Evolutionary conservation across 30 jellyfish, hydroid and myxozoan species (phyloP), one percentile per base, ranked within the genome.

Genomic region (Clytia hemisphaerica): DNA sequence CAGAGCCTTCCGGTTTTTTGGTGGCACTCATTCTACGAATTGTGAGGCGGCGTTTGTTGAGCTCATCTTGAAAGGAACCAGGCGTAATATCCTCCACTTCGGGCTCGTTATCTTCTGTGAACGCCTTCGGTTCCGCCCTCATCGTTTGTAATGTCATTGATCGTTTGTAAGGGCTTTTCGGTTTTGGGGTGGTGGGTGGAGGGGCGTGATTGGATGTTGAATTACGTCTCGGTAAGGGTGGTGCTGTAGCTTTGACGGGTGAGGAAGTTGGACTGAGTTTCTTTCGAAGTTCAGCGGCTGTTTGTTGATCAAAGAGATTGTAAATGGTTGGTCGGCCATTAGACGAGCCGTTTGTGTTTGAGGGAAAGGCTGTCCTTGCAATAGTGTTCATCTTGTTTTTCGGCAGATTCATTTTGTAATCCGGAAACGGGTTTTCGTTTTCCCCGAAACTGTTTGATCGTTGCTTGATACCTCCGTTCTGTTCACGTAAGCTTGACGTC

Each of bases 31-130:
- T 6, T 16, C 62, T 61, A 18, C 81, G 78, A 6, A 69, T 69
- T 4, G 22, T 4, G 37, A 62, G 36, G 48, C 96, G 58, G 53
- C 93, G 77, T 24, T 67, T 80, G 37, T 86, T 94, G 57, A 86
- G 64, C 28, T 77, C 83, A 22, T 67, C 94, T 47, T 69, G 59
- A 61, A 86, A 86, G 1, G 94, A 78, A 18, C 96, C 96, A 4
- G 96, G 96, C 14, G 44, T 32, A n/a, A n/a, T n/a, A n/a, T n/a
- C n/a, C n/a, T 92, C 96, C 5, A 35, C 82, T 21, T 84, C 94
- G 73, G 93, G 77, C 12, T 79, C 94, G 45, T 86, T 84, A 58
- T 85, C 95, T 1, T 76, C 65, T 16, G 94, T 65, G 5, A 45
- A 65, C 37, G 38, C 69, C 4, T 38, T 29, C 1, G 75, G 75